These are phyloP conservation scores for Apamea anceps DNA, from an alignment of 2,888 invertebrate species.

Conservation along the genomic window DNA sequence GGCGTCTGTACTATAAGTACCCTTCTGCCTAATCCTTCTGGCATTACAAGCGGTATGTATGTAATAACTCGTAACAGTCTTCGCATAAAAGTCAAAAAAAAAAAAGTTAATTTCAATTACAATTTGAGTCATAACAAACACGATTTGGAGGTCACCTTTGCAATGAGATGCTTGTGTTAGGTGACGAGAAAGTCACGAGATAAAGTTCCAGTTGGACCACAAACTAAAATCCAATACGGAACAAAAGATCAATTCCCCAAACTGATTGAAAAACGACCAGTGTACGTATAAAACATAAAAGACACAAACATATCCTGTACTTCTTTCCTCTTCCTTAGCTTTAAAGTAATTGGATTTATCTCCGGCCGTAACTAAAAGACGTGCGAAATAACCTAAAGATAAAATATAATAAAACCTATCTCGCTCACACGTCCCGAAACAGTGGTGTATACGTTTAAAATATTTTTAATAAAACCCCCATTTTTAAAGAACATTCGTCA, in stretches of 20 bases:
- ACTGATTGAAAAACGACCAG: slow-evolving; percentile 32
- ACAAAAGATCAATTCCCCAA: slow-evolving; percentile 33
- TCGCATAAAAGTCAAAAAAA: neutral
- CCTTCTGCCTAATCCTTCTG: neutral
- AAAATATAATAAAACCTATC: slow-evolving; percentile 39
- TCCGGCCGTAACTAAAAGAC: slow-evolving; percentile 31
- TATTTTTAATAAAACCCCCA: slow-evolving; percentile 64
- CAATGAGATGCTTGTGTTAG: too few relatives aligned
- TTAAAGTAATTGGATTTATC: slow-evolving; percentile 55
- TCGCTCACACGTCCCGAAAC: slow-evolving; percentile 6
- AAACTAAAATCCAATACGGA: neutral
- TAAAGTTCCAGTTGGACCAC: slow-evolving; percentile 8
- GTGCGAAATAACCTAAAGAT: slow-evolving; percentile 30
- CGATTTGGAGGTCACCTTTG: too few relatives aligned
- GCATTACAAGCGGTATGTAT: neutral
- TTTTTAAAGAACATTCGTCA: slow-evolving; percentile 61
- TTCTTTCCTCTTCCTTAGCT: slow-evolving; percentile 18
- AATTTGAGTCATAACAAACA: too few relatives aligned
- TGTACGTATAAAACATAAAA: slow-evolving; percentile 19
- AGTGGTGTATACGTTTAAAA: slow-evolving; percentile 58
- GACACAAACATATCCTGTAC: slow-evolving; percentile 6
- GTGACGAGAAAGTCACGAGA: too few relatives aligned
- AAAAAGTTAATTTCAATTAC: too few relatives aligned
- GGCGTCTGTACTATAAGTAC: neutral
- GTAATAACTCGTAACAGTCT: neutral